These are phyloP conservation scores for Alviniconcha marisindica DNA, from an alignment of 1,140 invertebrate genomes.

Conservation along the genomic window DNA sequence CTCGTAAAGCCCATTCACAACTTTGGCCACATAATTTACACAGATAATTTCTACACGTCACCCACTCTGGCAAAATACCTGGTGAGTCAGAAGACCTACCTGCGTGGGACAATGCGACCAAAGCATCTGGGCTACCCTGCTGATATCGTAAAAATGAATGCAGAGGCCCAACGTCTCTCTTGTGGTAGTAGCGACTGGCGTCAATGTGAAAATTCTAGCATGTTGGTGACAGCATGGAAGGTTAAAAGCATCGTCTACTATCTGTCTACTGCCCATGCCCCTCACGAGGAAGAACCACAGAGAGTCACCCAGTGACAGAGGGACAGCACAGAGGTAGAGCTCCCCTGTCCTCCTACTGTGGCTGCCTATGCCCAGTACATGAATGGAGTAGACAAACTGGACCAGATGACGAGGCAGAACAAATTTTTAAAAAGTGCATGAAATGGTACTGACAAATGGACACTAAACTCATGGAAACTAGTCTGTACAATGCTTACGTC, in stretches of 20 bases:
- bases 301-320: slow-evolving; percentile 41
- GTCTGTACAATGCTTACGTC: slow-evolving; percentile 42
- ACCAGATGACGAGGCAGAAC: slow-evolving; percentile 36
- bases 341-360: slow-evolving; percentile 36
- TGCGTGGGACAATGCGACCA: slow-evolving; percentile 43
- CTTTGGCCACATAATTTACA: slow-evolving; percentile 71
- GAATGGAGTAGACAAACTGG: slow-evolving; percentile 46
- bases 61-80: slow-evolving; percentile 66
- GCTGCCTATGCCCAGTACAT: slow-evolving; percentile 44
- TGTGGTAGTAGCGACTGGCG: neutral
- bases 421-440: slow-evolving; percentile 20
- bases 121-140: slow-evolving; percentile 38
- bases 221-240: slow-evolving; percentile 42
- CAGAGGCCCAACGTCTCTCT: neutral
- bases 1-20: slow-evolving; percentile 66
- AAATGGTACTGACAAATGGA: slow-evolving; percentile 34
- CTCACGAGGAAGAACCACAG: neutral
- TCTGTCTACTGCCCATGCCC: slow-evolving; percentile 36
- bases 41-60: slow-evolving; percentile 76
- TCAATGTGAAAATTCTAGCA: neutral
- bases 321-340: slow-evolving; percentile 38
- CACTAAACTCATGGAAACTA: slow-evolving; percentile 28
- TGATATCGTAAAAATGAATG: slow-evolving; percentile 20
- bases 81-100: slow-evolving; percentile 61
- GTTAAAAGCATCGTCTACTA: slow-evolving; percentile 44